These are phyloP conservation scores for Baryphthengus martii DNA, from an alignment of 2,113 vertebrate species.

Conservation along the genomic window DNA sequence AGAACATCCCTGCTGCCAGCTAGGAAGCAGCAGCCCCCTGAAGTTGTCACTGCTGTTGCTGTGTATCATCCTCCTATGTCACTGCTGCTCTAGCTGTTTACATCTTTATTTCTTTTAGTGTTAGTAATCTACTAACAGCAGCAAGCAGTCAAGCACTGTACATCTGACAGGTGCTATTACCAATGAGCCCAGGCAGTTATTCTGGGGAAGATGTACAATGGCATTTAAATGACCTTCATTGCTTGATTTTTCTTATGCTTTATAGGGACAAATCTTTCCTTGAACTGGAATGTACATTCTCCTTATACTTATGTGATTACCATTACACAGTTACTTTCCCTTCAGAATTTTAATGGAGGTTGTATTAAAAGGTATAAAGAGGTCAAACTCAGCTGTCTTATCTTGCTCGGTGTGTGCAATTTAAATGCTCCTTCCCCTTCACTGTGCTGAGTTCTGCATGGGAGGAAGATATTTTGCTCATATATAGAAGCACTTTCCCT, in stretches of 20 bases:
- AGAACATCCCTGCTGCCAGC: too few species aligned
- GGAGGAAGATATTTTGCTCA: background rate
- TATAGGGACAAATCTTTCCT: background rate
- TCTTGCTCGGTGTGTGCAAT: background rate
- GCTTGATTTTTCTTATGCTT: background rate
- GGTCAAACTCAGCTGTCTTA: background rate
- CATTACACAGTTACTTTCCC: background rate
- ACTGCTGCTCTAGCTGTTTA: background rate
- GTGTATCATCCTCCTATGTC: fast-evolving
- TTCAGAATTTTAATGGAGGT: background rate
- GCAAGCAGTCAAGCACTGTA: background rate
- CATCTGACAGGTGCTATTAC: background rate
- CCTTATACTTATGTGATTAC: background rate
- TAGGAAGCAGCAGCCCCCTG: background rate
- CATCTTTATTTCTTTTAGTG: background rate
- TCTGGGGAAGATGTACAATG: background rate
- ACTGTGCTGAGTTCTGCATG: background rate
- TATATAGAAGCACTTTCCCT: background rate
- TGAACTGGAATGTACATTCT: background rate
- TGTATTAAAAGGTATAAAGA: background rate
- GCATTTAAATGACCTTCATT: background rate
- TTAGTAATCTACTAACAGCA: background rate
- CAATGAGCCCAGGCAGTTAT: background rate
- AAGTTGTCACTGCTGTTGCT: background rate
- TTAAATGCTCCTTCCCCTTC: background rate